Base-by-base conservation (phyloP, 53 echinoderm and acorn worm genomes). In the Pentamera pediparva region DNA sequence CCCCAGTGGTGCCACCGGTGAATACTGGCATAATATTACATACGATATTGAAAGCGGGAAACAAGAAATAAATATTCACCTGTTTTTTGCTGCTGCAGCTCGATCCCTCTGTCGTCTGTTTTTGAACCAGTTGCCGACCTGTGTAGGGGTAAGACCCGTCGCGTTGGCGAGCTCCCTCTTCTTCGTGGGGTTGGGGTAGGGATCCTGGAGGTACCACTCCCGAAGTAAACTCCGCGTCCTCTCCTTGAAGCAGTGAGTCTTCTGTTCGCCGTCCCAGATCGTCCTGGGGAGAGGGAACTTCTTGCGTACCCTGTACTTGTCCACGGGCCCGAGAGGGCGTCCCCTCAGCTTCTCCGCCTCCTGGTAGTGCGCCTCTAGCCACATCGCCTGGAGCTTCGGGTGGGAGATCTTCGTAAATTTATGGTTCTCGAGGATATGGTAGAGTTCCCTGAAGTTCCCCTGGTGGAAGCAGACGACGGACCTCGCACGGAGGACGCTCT, bases 111-210 rank as follows among this genome's bases (percentile, higher is more conserved):
- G 98, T 50, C 98, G 75, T 69, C 98, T 79, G 72, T 98, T 98
- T 78, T 98, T 98, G 86, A 98, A 98, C 98, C 98, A 98, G 84
- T 98, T 98, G 30, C 98, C 98, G 43, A 98, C 98, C 74, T 98
- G 98, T 33, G 98, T 98, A 19, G 98, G 98, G 54, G 98, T 98
- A 73, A 98, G 88, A 81, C 98, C 98, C 25, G 98, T 98, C 70
- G 98, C 98, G 38, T 90, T 87, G 18, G 98, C 98, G 65, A 98
- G 91, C 86, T 98, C 98, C 62, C 98, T 83, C 71, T 98, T 98
- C 78, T 98, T 98, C 30, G 98, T 98, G 31, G 98, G 98, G 79
- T 98, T 98, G 11, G 98, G 98, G 65, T 98, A 98, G 19, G 98
- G 98, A 69, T 98, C 98, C 60, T 98, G 98, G 17, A 98, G 86